Evolutionary conservation across 2,888 invertebrate species (phyloP), one percentile per base, ranked within the genome.

Genomic region (Tetanocera ferruginea): DNA sequence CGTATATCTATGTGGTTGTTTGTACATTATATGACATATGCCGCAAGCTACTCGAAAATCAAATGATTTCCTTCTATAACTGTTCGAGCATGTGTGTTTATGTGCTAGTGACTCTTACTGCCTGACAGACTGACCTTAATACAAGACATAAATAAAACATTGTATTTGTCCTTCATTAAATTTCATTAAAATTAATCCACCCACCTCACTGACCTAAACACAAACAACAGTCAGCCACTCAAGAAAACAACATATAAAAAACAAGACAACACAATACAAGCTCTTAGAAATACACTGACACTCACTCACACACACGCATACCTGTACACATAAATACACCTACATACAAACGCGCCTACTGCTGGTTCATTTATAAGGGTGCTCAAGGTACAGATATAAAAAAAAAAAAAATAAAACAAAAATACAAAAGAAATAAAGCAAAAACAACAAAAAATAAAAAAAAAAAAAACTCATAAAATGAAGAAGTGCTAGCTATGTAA

Each of bases 131-230:
- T 80, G 81, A 80, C 82, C 81, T 80, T 81, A 82, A 81, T 82
- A 80, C 79, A 55, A 34, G 34, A 72, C 57, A 82, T 83, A 83
- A 82, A 83, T 83, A 83, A 83, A 83, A 81, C 69, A 82, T 82
- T 75, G 28, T 78, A 72, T 78, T 77, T 82, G 82, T 81, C 81
- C 82, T 82, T 80, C 82, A 82, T 82, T 82, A 81, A 83, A 82
- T 82, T 83, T 80, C 83, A 83, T 83, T 81, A 83, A 83, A 82
- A 82, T 82, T 83, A 82, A 83, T 82, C 80, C 80, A 79, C 77
- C 76, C 76, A 77, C 23, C 34, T 6, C 37, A 37, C 57, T 43
- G 11, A 57, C 25, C 25, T 60, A 9, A 25, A 28, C n/a, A 43
- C 43, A 43, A 28, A 60, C 19, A 60, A 23, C 57, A 19, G 25